phyloP scores from a whole-genome alignment of 2,797 vertebrate species.

The Diceros bicornis region DNA sequence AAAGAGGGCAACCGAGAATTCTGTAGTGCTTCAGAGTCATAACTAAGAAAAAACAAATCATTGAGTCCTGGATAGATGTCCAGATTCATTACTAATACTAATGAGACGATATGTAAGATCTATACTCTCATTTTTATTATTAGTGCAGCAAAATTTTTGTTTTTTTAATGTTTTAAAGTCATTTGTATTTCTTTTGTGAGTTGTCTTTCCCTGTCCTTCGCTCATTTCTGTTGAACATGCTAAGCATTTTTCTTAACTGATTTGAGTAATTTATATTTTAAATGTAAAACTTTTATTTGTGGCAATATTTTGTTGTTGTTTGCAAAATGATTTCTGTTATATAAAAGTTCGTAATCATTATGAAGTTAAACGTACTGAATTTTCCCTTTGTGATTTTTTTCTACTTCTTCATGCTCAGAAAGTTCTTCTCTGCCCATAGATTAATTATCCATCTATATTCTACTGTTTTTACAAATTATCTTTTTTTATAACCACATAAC shows the following conservation, averaged over 20 bases:
- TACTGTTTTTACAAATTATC: not conserved
- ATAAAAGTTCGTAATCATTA: not conserved
- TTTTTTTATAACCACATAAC: not conserved
- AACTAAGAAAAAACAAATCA: not conserved
- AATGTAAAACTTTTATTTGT: not conserved
- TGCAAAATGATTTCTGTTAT: not conserved
- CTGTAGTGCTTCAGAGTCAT: not conserved
- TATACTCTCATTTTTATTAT: not conserved
- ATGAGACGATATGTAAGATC: not conserved
- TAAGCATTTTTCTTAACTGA: slow-evolving; percentile 39
- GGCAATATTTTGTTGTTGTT: not conserved
- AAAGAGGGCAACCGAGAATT: slow-evolving; percentile 45
- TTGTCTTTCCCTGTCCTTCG: not conserved
- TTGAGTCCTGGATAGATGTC: not conserved
- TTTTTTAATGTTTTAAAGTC: slow-evolving; percentile 1
- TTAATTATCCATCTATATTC: not conserved
- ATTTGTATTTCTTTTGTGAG: slow-evolving; percentile 52
- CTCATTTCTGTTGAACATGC: not conserved
- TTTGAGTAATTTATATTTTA: not conserved
- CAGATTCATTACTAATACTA: not conserved
- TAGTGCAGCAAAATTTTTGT: not conserved
- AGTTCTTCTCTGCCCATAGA: not conserved
- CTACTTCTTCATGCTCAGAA: not conserved
- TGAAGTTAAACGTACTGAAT: not conserved
- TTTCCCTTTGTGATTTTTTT: slow-evolving; percentile 21